Percentiles rank a stretch among this genome's conserved stretches.
These are phyloP conservation scores for Allobates femoralis DNA, from an alignment of 2,797 vertebrate species.

Conservation along the genomic window DNA sequence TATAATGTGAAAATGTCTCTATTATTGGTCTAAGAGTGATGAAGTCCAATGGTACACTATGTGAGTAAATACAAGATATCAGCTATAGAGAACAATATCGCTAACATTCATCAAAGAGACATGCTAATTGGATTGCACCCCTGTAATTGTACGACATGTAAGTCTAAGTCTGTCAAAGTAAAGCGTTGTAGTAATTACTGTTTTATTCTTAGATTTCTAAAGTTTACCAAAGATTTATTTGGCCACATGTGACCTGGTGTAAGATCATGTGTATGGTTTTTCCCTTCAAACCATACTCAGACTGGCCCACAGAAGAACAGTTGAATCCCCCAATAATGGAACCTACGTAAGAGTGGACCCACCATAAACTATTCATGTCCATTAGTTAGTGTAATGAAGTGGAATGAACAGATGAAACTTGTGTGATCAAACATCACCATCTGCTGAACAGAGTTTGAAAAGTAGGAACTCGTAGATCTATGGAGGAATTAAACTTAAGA, in stretches of 20 bases:
- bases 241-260: not conserved
- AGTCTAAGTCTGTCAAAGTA: not conserved
- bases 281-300: too few species aligned
- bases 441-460: too few species aligned
- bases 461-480: too few species aligned
- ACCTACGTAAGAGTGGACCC: too few species aligned
- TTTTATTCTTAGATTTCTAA: not conserved
- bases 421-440: too few species aligned
- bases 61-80: not conserved
- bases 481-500: too few species aligned
- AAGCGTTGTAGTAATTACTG: not conserved
- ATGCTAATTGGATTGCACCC: not conserved
- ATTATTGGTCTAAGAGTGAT: not conserved
- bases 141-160: not conserved
- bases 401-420: too few species aligned
- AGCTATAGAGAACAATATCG: not conserved
- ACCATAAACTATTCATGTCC: too few species aligned
- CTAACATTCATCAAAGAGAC: conserved; percentile 7
- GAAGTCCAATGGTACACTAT: not conserved
- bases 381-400: too few species aligned
- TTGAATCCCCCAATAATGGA: too few species aligned
- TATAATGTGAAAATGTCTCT: not conserved
- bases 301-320: too few species aligned
- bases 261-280: not conserved
- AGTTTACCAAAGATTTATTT: not conserved